Evolutionary conservation across 2,888 invertebrate genomes (phyloP), one percentile per base, ranked within the genome.

Genomic region (Tethea ocularis): DNA sequence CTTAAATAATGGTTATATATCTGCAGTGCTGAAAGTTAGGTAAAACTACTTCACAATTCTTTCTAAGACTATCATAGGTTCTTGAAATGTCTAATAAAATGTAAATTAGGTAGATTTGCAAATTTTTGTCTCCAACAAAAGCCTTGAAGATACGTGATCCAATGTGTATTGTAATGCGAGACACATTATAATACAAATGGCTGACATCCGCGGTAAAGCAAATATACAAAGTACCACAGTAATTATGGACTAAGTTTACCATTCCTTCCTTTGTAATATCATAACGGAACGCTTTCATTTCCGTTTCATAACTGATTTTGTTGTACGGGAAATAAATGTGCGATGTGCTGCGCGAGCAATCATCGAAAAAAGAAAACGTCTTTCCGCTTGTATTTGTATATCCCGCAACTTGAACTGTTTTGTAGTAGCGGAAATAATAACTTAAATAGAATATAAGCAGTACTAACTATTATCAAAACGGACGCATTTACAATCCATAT

Each of bases 271-370:
- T 46, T 46, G 46, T 26, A 52, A 52, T 54, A 33, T 67, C 61
- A 57, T 10, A 46, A 59, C 60, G 61, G 65, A 66, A 63, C 56
- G 61, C 73, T 76, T 80, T 77, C 70, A 73, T 80, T 80, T 80
- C 78, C 78, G 71, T 57, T 64, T 62, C 51, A 68, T 62, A 64
- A 75, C 58, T 67, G 64, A 64, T 71, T 72, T 74, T 68, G 61
- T 69, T 74, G 63, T 77, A 79, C 78, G 77, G 77, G 72, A 80
- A 77, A 67, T 63, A n/a, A n/a, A 60, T 62, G 52, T 52, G 57
- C 38, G 38, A 38, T 38, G n/a, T n/a, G 38, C 60, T 38, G 7
- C n/a, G n/a, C 59, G 57, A 52, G 57, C 41, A 57, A 54, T 60
- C 63, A 64, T 60, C 57, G 63, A 65, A 69, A 66, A 72, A 55